Conservation (phyloP, 2,113 vertebrate species). For the Elephas maximus region DNA sequence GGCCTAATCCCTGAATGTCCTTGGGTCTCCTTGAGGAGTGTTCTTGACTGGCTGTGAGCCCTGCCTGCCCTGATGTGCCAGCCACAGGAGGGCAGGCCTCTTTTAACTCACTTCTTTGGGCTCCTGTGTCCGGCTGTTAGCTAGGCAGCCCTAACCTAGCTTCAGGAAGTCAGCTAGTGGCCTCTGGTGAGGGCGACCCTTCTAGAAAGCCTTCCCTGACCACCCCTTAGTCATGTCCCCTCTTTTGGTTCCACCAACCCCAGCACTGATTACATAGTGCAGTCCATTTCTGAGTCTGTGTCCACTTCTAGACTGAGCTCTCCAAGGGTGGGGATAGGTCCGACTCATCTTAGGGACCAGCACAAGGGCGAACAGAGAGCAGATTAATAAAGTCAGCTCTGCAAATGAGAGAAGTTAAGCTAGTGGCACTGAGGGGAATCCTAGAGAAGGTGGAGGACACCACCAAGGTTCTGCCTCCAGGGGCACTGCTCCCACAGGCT, state of each 20-base stretch:
- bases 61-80: background rate
- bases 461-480: background rate
- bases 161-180: background rate
- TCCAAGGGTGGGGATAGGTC: background rate
- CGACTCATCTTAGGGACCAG: background rate
- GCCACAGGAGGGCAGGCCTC: background rate
- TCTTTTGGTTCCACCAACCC: background rate
- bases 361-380: background rate
- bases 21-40: slow-evolving; percentile 83
- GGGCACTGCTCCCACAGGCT: background rate
- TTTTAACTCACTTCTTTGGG: background rate
- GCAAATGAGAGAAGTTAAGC: background rate
- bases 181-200: background rate
- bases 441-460: background rate
- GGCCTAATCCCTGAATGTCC: slow-evolving; percentile 77
- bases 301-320: background rate
- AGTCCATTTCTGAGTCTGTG: background rate
- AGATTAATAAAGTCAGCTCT: background rate
- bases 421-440: background rate
- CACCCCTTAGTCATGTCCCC: background rate
- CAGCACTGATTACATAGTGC: background rate
- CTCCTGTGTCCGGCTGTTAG: background rate
- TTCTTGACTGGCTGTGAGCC: slow-evolving; percentile 66
- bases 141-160: background rate
- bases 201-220: background rate